phyloP scores from a whole-genome alignment of 2,797 vertebrate species.

The Microchirus variegatus region DNA sequence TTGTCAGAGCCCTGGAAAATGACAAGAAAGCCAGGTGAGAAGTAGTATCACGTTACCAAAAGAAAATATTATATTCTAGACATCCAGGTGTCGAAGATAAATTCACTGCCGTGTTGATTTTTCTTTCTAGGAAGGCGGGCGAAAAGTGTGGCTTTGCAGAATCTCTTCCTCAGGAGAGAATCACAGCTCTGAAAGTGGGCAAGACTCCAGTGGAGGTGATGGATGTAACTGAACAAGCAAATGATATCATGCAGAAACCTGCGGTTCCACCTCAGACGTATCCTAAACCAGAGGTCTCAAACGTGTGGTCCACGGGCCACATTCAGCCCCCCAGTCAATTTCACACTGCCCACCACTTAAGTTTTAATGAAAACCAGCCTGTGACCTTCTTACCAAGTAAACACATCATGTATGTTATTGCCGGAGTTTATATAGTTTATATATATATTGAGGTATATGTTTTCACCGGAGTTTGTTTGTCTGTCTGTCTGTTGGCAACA shows the following conservation, averaged over 20 bases:
- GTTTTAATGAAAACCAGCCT: too few species aligned
- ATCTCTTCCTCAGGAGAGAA: conserved; percentile 88
- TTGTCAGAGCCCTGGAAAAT: conserved; percentile 91
- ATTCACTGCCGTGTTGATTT: neutral
- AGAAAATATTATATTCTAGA: neutral
- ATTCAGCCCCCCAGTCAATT: too few species aligned
- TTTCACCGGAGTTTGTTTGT: too few species aligned
- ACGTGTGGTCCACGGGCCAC: too few species aligned
- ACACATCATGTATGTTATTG: too few species aligned
- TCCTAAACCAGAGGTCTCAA: conserved; percentile 67
- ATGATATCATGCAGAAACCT: conserved; percentile 83
- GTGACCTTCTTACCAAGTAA: too few species aligned
- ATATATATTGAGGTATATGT: too few species aligned
- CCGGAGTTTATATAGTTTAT: too few species aligned
- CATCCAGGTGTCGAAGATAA: neutral
- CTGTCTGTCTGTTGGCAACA: too few species aligned
- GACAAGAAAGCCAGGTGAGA: conserved; percentile 88
- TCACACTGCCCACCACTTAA: too few species aligned
- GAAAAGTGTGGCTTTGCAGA: conserved; percentile 93
- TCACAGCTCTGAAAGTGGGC: conserved; percentile 90
- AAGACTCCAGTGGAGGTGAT: conserved; percentile 84
- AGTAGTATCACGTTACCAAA: neutral
- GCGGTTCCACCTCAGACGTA: conserved; percentile 84
- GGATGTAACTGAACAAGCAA: conserved; percentile 79
- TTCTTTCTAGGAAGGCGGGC: conserved; percentile 87